Evolutionary conservation across 1,140 invertebrate species (phyloP).

Genomic region (Trichoplusia ni): DNA sequence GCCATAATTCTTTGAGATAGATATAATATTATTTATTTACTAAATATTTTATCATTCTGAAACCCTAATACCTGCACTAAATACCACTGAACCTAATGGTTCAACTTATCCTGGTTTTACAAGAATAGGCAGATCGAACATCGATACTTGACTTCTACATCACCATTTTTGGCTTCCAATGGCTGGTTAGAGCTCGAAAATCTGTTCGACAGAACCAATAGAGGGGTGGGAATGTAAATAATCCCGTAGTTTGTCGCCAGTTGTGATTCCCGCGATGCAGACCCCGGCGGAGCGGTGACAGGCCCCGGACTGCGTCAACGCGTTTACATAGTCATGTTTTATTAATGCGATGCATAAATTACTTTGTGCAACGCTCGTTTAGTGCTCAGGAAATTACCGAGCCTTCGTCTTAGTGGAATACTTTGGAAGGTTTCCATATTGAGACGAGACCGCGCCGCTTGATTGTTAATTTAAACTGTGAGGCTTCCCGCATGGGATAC

Average conservation of each 20-base stretch:
- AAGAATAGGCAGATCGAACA: too few relatives aligned
- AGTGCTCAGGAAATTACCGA: constrained; percentile 48
- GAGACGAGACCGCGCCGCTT: constrained; percentile 26
- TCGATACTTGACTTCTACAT: too few relatives aligned
- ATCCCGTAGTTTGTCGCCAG: constrained; percentile 2
- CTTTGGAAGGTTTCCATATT: constrained; percentile 46
- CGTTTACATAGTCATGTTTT: constrained; percentile 59
- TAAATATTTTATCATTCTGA: too few relatives aligned
- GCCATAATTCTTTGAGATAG: too few relatives aligned
- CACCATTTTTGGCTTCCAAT: too few relatives aligned
- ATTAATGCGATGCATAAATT: constrained; percentile 59
- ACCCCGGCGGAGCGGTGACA: constrained; percentile 22
- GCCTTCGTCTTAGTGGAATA: constrained; percentile 40
- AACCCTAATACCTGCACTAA: too few relatives aligned
- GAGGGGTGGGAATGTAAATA: constrained; percentile 9
- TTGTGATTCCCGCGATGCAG: constrained; percentile 21
- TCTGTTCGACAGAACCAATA: not conserved
- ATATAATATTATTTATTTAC: too few relatives aligned
- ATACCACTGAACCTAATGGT: too few relatives aligned
- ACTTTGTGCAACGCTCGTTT: constrained; percentile 48
- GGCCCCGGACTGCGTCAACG: constrained; percentile 39
- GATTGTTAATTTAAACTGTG: constrained; percentile 32
- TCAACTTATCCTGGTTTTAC: too few relatives aligned
- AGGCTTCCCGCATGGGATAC: not conserved
- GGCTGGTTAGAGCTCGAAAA: not conserved